Base-by-base conservation (phyloP, 2,888 invertebrate genomes). In the Enoplolaimus lenunculus region DNA sequence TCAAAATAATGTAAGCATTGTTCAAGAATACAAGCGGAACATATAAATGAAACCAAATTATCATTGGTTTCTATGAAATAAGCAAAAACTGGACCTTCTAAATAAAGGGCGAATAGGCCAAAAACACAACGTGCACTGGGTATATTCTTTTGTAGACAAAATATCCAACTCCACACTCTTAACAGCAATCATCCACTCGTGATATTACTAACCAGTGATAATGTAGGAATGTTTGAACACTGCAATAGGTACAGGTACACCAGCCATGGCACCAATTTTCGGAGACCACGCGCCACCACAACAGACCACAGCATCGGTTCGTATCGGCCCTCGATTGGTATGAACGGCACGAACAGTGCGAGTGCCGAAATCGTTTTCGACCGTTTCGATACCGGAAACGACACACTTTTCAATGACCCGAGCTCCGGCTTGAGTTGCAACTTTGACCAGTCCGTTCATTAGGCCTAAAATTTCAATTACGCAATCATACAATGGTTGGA, bases 221-320 rank as follows among this genome's bases (percentile, higher is more conserved):
- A 93, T 87, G 77, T 92, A 93, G 0, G 92, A 88, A 79, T 93
- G 93, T 77, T 90, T 90, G 86, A 92, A 89, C 0, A 91, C 87
- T 16, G 89, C 83, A 45, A 92, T 76, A 0, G 93, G 93, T 21
- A 93, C 84, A 70, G 85, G 81, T 0, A 87, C 80, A 0, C 88
- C 88, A 0, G 87, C 87, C 82, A 86, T 86, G 73, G 86, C 83
- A 0, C 88, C 87, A 21, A 93, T 83, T 71, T 88, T 85, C 1
- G 88, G 86, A 0, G 90, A 87, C 93, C 93, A 93, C 0, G 87
- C 90, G 34, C 90, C 90, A 81, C 74, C n/a, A 72, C 90, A 85
- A 81, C 91, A 91, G 1, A 93, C 87, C 0, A 93, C 86, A 73
- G 87, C 86, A 73, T 87, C 87, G 0, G 91, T 90, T 77, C 86